Conservation (phyloP, 2,797 vertebrate species). For the Paramormyrops hopkinsi region DNA sequence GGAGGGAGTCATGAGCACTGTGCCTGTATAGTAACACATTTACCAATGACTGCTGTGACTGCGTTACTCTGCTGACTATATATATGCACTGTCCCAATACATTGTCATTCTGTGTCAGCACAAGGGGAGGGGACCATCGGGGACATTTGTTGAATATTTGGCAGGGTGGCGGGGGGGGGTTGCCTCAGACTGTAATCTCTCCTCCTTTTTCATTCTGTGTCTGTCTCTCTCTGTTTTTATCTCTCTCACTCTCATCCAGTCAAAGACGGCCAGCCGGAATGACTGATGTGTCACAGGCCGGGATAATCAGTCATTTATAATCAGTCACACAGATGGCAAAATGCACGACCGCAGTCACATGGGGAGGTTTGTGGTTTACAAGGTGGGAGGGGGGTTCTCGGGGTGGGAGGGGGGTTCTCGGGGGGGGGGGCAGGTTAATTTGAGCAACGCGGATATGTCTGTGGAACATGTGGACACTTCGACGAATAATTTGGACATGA, state of each 20-base stretch:
- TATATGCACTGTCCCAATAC: neutral
- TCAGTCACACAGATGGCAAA: conserved; percentile 41
- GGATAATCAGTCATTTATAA: conserved; percentile 45
- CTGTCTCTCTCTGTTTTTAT: neutral
- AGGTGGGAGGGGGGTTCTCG: neutral
- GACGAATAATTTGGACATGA: neutral
- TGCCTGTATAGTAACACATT: neutral
- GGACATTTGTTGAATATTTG: conserved; percentile 31
- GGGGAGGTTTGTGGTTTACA: neutral
- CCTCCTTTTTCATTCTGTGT: conserved; percentile 12
- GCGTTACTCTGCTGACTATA: conserved; percentile 21
- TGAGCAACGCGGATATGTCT: neutral
- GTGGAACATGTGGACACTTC: neutral
- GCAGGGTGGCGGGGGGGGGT: neutral
- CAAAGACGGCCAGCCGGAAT: conserved; percentile 25
- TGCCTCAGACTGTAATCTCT: neutral
- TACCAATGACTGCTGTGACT: neutral
- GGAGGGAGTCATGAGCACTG: neutral
- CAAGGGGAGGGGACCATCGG: conserved; percentile 12
- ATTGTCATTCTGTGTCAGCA: conserved; percentile 6
- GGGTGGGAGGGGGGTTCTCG: neutral
- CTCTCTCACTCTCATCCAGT: conserved; percentile 7
- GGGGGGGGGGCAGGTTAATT: neutral
- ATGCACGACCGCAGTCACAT: conserved; percentile 22
- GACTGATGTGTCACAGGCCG: conserved; percentile 28